These are phyloP conservation scores for Neogale vison DNA, from an alignment of 2,113 vertebrate species.

Conservation along the genomic window DNA sequence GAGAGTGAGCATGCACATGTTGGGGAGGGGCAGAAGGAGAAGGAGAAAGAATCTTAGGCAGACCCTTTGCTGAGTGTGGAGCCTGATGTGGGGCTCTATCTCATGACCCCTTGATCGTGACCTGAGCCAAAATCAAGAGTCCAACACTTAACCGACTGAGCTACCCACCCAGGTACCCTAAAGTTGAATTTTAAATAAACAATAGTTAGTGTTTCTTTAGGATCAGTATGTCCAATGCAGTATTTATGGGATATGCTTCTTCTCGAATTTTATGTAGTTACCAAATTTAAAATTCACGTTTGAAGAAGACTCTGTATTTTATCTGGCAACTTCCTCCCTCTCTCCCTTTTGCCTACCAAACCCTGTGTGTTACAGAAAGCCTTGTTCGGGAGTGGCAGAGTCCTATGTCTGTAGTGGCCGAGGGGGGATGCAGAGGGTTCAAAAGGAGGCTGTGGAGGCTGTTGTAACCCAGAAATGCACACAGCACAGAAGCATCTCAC, in stretches of 20 bases:
- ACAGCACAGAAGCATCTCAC: rapidly evolving
- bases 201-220: neutral
- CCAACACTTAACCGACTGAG: neutral
- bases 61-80: neutral
- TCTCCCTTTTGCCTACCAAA: neutral
- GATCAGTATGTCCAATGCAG: neutral
- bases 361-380: neutral
- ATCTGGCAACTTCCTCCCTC: neutral
- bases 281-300: neutral
- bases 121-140: neutral
- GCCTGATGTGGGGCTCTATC: neutral
- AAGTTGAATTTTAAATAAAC: constrained; percentile 30
- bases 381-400: neutral
- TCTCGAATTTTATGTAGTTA: neutral
- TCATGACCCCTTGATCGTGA: neutral
- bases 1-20: neutral
- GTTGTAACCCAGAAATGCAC: too few species aligned
- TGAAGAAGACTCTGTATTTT: neutral
- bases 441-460: neutral
- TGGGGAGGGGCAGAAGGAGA: neutral
- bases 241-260: neutral
- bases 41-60: neutral
- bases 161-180: neutral
- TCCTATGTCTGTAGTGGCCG: neutral
- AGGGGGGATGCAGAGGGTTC: neutral